A percentile compares a stretch with the other conserved stretches of the same genome.
These are phyloP conservation scores for Brachypalpus laphriformis DNA, from an alignment of 2,888 invertebrate species.

Conservation along the genomic window DNA sequence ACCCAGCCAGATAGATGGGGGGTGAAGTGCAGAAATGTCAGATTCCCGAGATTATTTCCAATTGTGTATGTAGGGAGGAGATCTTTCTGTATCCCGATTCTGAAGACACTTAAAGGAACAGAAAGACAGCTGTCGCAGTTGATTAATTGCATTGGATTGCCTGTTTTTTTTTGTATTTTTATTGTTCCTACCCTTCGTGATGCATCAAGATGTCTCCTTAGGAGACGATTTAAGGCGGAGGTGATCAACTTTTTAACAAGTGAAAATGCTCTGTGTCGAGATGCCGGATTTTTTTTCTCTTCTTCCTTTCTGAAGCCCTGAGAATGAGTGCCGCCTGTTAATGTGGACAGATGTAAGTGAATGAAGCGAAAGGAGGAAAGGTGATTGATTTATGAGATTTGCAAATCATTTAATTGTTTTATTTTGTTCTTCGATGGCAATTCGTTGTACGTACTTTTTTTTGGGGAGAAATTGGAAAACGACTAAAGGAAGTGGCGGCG, in stretches of 20 bases:
- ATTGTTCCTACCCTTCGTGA: constrained; percentile 26
- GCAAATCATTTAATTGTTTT: constrained; percentile 72
- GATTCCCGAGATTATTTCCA: constrained; percentile 61
- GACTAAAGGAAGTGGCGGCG: constrained; percentile 27
- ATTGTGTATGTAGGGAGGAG: constrained; percentile 26
- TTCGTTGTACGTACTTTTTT: neutral
- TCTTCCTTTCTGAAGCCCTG: neutral
- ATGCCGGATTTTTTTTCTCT: neutral
- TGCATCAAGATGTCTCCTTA: constrained; percentile 69
- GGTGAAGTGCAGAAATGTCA: constrained; percentile 61
- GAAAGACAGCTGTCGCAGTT: constrained; percentile 71
- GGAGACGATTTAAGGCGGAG: constrained; percentile 67
- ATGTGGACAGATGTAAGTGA: constrained; percentile 67
- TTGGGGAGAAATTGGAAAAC: constrained; percentile 1
- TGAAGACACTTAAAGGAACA: constrained; percentile 58
- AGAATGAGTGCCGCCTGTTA: constrained; percentile 48
- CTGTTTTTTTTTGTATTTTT: constrained; percentile 29
- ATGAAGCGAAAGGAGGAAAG: constrained; percentile 63
- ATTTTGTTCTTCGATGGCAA: constrained; percentile 6
- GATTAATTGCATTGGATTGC: constrained; percentile 69
- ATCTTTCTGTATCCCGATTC: neutral
- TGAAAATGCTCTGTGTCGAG: constrained; percentile 39
- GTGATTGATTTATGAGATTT: constrained; percentile 74
- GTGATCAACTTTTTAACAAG: constrained; percentile 67
- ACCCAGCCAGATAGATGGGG: neutral